Conservation (phyloP, 2,113 vertebrate species). For the Melozone crissalis region DNA sequence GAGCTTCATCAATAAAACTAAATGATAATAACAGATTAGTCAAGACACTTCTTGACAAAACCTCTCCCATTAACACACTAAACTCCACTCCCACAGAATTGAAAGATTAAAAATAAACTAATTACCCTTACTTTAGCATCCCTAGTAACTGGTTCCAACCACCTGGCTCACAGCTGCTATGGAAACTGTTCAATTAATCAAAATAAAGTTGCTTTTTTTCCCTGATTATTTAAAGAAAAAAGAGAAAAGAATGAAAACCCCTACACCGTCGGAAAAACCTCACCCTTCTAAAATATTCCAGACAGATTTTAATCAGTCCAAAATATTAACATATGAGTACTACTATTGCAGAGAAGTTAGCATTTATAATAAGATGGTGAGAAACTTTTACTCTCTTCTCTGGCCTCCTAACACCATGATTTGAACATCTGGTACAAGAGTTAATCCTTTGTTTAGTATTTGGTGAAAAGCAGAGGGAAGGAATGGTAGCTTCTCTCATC, state of each 20-base stretch:
- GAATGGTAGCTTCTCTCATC: background rate
- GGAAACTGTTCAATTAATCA: constrained; percentile 66
- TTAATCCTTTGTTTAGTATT: background rate
- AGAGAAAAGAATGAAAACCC: background rate
- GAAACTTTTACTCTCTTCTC: background rate
- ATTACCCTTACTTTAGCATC: constrained; percentile 59
- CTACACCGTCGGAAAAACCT: background rate
- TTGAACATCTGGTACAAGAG: background rate
- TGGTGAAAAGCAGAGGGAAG: background rate
- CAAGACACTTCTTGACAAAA: constrained; percentile 23
- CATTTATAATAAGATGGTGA: background rate
- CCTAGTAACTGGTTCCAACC: constrained; percentile 38
- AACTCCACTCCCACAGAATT: constrained; percentile 52
- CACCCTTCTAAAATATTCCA: constrained; percentile 7
- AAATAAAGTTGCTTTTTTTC: background rate
- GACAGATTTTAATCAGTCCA: background rate
- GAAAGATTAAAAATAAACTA: constrained; percentile 70
- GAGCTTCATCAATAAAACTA: constrained; percentile 45
- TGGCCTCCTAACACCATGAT: background rate
- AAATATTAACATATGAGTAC: background rate
- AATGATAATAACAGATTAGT: constrained; percentile 57
- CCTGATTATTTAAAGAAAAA: constrained; percentile 36
- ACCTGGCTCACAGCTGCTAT: constrained; percentile 67
- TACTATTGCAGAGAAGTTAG: background rate
- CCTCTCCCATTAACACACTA: constrained; percentile 46